Evolutionary conservation across 2,888 invertebrate species (phyloP).

Genomic region (Rhodophaea formosa): DNA sequence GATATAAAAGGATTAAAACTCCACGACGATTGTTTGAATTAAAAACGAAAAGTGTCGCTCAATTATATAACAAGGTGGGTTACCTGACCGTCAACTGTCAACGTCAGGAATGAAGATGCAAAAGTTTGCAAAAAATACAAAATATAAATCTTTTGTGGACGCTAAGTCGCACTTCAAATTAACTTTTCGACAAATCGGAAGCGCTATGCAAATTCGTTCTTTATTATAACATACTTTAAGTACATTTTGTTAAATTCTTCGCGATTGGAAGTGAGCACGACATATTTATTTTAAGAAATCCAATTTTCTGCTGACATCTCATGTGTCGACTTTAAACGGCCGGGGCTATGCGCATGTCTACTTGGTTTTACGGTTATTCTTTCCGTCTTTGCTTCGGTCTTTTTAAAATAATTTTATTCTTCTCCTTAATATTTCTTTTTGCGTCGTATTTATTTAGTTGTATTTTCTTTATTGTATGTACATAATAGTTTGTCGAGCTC

Average conservation of each 20-base stretch:
- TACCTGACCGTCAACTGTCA: constrained; percentile 48
- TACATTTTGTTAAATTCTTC: constrained; percentile 33
- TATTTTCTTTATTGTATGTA: not conserved
- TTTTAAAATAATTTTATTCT: constrained; percentile 20
- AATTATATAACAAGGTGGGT: constrained; percentile 62
- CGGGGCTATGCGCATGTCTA: constrained; percentile 68
- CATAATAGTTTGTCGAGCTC: no score
- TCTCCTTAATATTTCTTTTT: not conserved
- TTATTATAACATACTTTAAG: constrained; percentile 34
- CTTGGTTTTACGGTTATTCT: constrained; percentile 72
- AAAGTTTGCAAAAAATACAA: constrained; percentile 57
- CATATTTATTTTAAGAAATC: constrained; percentile 81
- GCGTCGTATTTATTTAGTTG: not conserved
- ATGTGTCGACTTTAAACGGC: constrained; percentile 79
- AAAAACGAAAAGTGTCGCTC: constrained; percentile 64
- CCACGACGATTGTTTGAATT: constrained; percentile 51
- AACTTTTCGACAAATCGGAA: constrained; percentile 59
- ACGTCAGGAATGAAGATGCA: constrained; percentile 49
- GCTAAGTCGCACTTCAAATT: constrained; percentile 69
- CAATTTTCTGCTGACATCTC: constrained; percentile 81
- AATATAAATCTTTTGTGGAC: constrained; percentile 68
- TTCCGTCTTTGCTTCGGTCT: constrained; percentile 45
- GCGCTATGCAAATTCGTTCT: constrained; percentile 31
- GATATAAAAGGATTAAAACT: constrained; percentile 54
- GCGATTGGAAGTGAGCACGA: constrained; percentile 66